Percentiles rank a stretch among this genome's conserved stretches.
These are phyloP conservation scores for Brachionus sp. DNA, from an alignment of 1,140 invertebrate genomes.

Conservation along the genomic window DNA sequence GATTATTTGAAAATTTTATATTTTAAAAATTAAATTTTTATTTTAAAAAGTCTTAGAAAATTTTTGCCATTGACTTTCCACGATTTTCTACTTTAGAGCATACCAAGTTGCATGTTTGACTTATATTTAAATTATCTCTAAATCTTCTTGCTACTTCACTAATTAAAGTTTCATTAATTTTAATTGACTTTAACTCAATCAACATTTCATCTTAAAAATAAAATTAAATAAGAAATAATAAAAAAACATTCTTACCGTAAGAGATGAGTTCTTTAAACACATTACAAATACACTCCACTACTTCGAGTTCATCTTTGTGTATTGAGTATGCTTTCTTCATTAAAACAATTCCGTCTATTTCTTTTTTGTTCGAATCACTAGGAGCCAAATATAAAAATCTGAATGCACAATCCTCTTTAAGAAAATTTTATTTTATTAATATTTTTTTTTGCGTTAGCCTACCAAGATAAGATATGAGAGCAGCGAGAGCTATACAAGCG, in stretches of 20 bases:
- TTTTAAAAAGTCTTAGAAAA: background rate
- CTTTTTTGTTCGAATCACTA: background rate
- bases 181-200: slow-evolving; percentile 2
- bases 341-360: slow-evolving; percentile 8
- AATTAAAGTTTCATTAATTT: background rate
- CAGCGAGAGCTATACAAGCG: slow-evolving; percentile 20
- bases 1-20: too few relatives aligned
- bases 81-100: slow-evolving; percentile 14
- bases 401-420: slow-evolving; percentile 39
- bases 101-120: slow-evolving; percentile 9
- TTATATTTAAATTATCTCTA: slow-evolving; percentile 33
- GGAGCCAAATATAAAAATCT: slow-evolving; percentile 34
- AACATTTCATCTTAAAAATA: slow-evolving; percentile 35
- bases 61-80: background rate
- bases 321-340: slow-evolving; percentile 12
- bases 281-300: slow-evolving; percentile 32
- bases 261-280: slow-evolving; percentile 22
- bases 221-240: background rate
- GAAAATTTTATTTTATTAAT: background rate
- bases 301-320: slow-evolving; percentile 11
- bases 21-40: background rate
- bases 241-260: background rate
- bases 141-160: slow-evolving; percentile 3
- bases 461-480: slow-evolving; percentile 23
- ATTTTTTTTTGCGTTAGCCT: background rate